Evolutionary conservation across 2,888 invertebrate species (phyloP).

Genomic region (Leptogaster cylindrica): DNA sequence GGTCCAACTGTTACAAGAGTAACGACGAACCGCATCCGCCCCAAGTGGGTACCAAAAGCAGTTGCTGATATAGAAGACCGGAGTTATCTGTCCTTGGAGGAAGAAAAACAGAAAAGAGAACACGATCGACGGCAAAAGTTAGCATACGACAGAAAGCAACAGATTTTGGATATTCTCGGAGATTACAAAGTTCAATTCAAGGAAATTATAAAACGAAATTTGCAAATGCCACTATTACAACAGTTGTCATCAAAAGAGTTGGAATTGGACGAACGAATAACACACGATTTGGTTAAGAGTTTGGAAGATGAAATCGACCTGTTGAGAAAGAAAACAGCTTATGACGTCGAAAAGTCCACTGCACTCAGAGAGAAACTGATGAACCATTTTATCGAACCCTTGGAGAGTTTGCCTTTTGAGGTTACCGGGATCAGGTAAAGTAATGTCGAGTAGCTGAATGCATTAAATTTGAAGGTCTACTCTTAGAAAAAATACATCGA

Average conservation of each 20-base stretch:
- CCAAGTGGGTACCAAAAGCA: slow-evolving; percentile 42
- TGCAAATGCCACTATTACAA: slow-evolving; percentile 67
- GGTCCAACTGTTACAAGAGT: slow-evolving; percentile 48
- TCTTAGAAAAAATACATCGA: slow-evolving; percentile 56
- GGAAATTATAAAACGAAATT: slow-evolving; percentile 66
- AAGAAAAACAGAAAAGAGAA: slow-evolving; percentile 73
- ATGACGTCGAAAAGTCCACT: slow-evolving; percentile 73
- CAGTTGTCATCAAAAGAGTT: slow-evolving; percentile 67
- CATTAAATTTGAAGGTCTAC: neutral
- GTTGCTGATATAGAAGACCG: slow-evolving; percentile 49
- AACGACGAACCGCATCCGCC: neutral
- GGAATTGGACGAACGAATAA: slow-evolving; percentile 72
- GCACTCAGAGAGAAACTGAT: slow-evolving; percentile 69
- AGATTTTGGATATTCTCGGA: slow-evolving; percentile 65
- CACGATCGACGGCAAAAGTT: slow-evolving; percentile 68
- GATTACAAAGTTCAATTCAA: slow-evolving; percentile 67
- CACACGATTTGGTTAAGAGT: slow-evolving; percentile 67
- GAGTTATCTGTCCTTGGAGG: slow-evolving; percentile 64
- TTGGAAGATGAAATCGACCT: slow-evolving; percentile 69
- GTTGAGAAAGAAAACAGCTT: slow-evolving; percentile 71
- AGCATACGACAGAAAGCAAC: slow-evolving; percentile 70
- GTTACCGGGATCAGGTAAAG: slow-evolving; percentile 66
- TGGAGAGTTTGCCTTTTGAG: slow-evolving; percentile 70
- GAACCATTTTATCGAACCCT: slow-evolving; percentile 70
- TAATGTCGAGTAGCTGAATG: neutral